Conservation (phyloP, 2,888 invertebrate genomes). For the Trisateles emortualis region DNA sequence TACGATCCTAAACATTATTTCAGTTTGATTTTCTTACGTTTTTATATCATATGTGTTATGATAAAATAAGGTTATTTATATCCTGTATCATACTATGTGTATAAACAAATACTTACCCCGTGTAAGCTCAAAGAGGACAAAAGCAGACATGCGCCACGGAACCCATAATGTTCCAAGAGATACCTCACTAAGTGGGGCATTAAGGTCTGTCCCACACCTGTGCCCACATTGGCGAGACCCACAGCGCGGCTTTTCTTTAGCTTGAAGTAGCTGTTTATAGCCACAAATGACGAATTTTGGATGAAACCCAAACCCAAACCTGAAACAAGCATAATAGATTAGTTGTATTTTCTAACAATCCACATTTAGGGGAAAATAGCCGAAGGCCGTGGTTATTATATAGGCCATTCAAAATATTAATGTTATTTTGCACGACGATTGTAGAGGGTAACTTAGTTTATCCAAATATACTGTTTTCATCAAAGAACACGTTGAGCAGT, state of each 20-base stretch:
- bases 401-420: conserved; percentile 24
- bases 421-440: conserved; percentile 12
- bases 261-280: conserved; percentile 90
- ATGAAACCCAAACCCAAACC: conserved; percentile 91
- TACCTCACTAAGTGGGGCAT: conserved; percentile 91
- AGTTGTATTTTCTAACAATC: conserved; percentile 26
- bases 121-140: conserved; percentile 88
- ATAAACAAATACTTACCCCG: conserved; percentile 83
- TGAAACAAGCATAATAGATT: conserved; percentile 60
- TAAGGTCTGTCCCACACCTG: conserved; percentile 91
- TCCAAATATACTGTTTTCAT: background rate
- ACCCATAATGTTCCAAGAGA: conserved; percentile 89
- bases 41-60: too few relatives aligned
- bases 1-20: too few relatives aligned
- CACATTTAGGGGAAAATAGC: conserved; percentile 14
- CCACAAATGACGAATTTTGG: conserved; percentile 90
- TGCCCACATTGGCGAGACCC: conserved; percentile 91
- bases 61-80: too few relatives aligned
- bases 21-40: too few relatives aligned
- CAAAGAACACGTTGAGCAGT: too few relatives aligned
- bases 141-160: conserved; percentile 88
- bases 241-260: conserved; percentile 90
- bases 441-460: background rate
- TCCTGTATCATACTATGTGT: too few relatives aligned
- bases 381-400: conserved; percentile 8